phyloP scores from a whole-genome alignment of 2,113 vertebrate species.

The Physeter macrocephalus region DNA sequence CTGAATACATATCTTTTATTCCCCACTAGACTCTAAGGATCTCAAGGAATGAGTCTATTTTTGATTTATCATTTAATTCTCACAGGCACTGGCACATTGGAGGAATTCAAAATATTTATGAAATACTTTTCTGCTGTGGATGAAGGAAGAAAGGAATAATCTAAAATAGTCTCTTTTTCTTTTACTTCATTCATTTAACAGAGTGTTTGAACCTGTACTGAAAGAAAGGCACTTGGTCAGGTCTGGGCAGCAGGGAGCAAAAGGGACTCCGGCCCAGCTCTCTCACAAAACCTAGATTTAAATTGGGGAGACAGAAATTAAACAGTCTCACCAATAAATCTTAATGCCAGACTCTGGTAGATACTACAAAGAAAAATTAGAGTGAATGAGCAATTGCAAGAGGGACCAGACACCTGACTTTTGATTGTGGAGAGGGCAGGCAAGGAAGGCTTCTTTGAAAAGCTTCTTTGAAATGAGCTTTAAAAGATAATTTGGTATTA shows the following conservation, averaged over 20 bases:
- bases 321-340: background rate
- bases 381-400: background rate
- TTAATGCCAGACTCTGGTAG: background rate
- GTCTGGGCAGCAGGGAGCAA: background rate
- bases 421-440: background rate
- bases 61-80: background rate
- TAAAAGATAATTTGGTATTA: background rate
- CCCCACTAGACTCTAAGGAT: background rate
- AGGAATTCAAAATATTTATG: background rate
- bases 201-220: background rate
- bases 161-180: background rate
- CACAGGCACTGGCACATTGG: background rate
- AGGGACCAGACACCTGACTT: background rate
- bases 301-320: background rate
- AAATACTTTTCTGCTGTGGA: background rate
- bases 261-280: background rate
- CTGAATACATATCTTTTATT: background rate
- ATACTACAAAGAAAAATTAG: background rate
- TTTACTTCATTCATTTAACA: background rate
- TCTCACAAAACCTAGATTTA: background rate
- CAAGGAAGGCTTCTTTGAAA: background rate
- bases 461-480: background rate
- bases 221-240: background rate
- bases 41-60: background rate
- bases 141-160: background rate